A percentile compares a stretch with the other conserved stretches of the same genome.
phyloP scores from a whole-genome alignment of 2,797 vertebrate genomes.

The Mionectes olivaceus region DNA sequence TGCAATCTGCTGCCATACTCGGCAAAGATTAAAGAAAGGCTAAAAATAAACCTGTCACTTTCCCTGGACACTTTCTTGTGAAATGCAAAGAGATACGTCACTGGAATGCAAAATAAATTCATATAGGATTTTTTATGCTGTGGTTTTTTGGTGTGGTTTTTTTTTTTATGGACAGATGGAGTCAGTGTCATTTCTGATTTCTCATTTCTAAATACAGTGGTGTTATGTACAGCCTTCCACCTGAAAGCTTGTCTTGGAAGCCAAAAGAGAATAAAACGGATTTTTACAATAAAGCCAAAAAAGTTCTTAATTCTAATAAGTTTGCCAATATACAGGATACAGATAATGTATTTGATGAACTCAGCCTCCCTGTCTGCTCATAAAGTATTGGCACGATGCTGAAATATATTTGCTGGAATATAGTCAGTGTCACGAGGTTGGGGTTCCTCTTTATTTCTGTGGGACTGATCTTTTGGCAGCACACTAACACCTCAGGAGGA shows the following conservation, averaged over 20 bases:
- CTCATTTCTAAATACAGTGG: slow-evolving; percentile 52
- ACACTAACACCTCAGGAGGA: neutral
- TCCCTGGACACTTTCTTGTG: slow-evolving; percentile 63
- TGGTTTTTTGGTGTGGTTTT: neutral
- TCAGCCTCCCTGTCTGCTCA: neutral
- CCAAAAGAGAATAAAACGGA: neutral
- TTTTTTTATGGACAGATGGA: slow-evolving; percentile 70
- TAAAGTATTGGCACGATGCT: neutral
- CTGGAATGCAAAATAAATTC: slow-evolving; percentile 69
- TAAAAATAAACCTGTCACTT: slow-evolving; percentile 74
- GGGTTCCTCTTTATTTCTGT: neutral
- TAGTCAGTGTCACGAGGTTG: neutral
- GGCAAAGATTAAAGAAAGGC: slow-evolving; percentile 65
- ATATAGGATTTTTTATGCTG: slow-evolving; percentile 42
- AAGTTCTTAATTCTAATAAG: slow-evolving; percentile 2
- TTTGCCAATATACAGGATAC: slow-evolving; percentile 13
- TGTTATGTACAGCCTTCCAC: slow-evolving; percentile 48
- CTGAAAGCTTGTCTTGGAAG: slow-evolving; percentile 50
- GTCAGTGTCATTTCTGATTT: slow-evolving; percentile 26
- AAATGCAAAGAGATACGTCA: slow-evolving; percentile 62
- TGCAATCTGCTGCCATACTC: slow-evolving; percentile 65
- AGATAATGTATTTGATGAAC: slow-evolving; percentile 30
- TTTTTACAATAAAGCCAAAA: slow-evolving; percentile 40
- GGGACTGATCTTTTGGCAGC: neutral
- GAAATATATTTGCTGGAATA: neutral